Base-by-base conservation (phyloP, 2,113 vertebrate genomes). In the Oplegnathus fasciatus region DNA sequence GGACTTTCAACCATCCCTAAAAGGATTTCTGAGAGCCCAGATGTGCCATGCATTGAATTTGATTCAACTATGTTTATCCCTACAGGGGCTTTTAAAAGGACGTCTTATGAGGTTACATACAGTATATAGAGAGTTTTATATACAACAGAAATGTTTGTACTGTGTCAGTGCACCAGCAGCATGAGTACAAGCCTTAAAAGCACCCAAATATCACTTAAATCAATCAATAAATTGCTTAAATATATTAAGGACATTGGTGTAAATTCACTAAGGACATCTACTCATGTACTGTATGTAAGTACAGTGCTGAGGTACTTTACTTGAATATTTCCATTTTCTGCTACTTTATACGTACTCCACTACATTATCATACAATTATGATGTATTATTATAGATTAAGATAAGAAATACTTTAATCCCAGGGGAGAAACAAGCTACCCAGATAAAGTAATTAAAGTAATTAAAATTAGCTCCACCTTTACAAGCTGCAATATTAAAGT, bases 21-120 rank as follows among this genome's bases (percentile, higher is more conserved):
- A 91, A 92, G 84, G 91, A 90, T 90, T 90, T 88, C 68, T 83
- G 78, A 90, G 87, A 80, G 73, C 82, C 88, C 90, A 92, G 90
- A 90, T 92, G 93, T 91, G 91, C 75, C 1, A 40, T 50, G 54
- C 58, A 57, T 77, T 71, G 82, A 90, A 90, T 93, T 85, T 79
- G 65, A 91, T 92, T 78, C 44, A 75, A 61, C 69, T 55, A 34
- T 67, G 80, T 71, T 86, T 52, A 75, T 80, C 54, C 86, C 77
- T 78, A 32, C 52, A 40, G 69, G 78, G 80, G 44, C 66, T 86
- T 86, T 90, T 76, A 46, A 82, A 79, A 61, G 57, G 48, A 55
- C 52, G 10, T 60, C 71, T 91, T 88, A 86, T 90, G 80, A 82
- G 58, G 80, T 88, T 86, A 78, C 54, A 57, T 32, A 52, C 32